Evolutionary conservation across 2,797 vertebrate species (phyloP), one percentile per base, ranked within the genome.

Genomic region (Takifugu rubripes): DNA sequence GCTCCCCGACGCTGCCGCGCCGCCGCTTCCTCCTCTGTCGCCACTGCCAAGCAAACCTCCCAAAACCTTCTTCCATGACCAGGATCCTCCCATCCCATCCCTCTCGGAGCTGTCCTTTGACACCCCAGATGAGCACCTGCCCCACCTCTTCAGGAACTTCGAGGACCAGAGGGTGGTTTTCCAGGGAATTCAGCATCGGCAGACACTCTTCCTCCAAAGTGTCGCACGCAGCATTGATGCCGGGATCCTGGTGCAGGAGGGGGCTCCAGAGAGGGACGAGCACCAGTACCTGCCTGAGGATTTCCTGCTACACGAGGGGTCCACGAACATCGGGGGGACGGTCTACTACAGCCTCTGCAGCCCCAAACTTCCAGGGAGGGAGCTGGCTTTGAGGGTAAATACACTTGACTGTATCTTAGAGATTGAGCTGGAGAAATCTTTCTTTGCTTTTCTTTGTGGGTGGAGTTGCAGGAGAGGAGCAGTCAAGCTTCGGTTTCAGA

Each of bases 301-400:
- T 53, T 88, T 90, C 49, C 57, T 81, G 59, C 67, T 91, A 48
- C 56, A 57, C 56, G 62, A 76, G 21, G 70, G 56, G 49, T 81
- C 89, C 25, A 79, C 74, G 31, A 68, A 86, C 56, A 84, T 90
- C 0, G 70, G 86, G 7, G 82, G 88, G 0, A 72, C 73, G 6
- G 66, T 85, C 65, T 94, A 90, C 76, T 92, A 91, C 83, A 73
- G 64, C 0, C 74, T 93, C 70, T 81, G 63, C 3, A 68, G 77
- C 61, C 66, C 72, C 0, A 53, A 25, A 49, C 72, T 90, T 6
- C 75, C 77, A 0, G 86, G 77, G 56, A 83, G 87, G 72, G 50
- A 83, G 42, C 52, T 93, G 0, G 81, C 84, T 0, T 88, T 91
- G 62, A 92, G 91, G 92, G 93, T 94, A 87, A 84, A 1, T 7